These are phyloP conservation scores for Campoletis sonorensis DNA, from an alignment of 1,140 invertebrate species.

Conservation along the genomic window DNA sequence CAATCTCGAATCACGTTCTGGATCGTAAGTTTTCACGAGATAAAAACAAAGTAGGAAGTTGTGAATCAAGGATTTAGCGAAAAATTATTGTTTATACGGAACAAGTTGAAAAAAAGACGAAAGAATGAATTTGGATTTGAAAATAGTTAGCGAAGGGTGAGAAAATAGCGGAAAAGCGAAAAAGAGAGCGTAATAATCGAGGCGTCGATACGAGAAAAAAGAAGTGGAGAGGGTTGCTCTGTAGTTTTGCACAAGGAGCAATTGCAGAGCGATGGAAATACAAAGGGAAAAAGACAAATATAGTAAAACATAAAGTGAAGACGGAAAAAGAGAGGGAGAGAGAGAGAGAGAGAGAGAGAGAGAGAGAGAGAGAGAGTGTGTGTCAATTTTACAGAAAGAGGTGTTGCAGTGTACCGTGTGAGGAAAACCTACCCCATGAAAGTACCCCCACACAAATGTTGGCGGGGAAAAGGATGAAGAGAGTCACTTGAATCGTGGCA, in stretches of 20 bases:
- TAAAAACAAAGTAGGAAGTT: background rate
- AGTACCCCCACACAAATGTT: background rate
- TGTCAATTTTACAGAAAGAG: background rate
- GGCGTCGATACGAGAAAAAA: slow-evolving; percentile 44
- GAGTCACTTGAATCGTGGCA: slow-evolving; percentile 55
- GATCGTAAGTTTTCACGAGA: background rate
- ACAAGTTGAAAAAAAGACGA: slow-evolving; percentile 37
- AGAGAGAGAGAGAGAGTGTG: background rate
- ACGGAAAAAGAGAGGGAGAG: background rate
- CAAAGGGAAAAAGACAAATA: background rate
- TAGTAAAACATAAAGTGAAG: background rate
- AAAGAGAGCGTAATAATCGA: slow-evolving; percentile 38
- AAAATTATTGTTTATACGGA: background rate
- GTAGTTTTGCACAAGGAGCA: slow-evolving; percentile 30
- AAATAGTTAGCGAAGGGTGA: background rate
- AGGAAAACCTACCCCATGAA: slow-evolving; percentile 1
- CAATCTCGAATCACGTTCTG: background rate
- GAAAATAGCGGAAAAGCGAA: slow-evolving; percentile 28
- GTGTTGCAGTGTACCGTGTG: slow-evolving; percentile 6
- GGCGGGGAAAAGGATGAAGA: slow-evolving; percentile 37
- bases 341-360: slow-evolving; percentile 6
- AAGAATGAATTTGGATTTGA: background rate
- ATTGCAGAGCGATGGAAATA: slow-evolving; percentile 6
- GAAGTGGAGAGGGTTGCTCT: slow-evolving; percentile 13
- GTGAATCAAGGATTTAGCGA: background rate